A percentile compares a stretch with the other conserved stretches of the same genome.
Evolutionary conservation across 1,140 invertebrate genomes (phyloP).

Genomic region (Aphelinus atriplicis): DNA sequence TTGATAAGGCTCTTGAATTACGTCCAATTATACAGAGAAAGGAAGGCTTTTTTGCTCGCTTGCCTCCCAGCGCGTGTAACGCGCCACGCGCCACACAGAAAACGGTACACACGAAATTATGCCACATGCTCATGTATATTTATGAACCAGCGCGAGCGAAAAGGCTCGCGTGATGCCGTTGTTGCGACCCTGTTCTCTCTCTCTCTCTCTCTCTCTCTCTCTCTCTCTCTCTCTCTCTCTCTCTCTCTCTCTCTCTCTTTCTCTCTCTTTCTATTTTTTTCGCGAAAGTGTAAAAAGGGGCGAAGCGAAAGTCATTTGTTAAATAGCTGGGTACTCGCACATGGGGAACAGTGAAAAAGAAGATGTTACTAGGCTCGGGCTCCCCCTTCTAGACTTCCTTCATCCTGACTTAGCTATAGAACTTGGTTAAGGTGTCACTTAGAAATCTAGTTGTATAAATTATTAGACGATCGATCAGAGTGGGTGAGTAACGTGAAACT

Average conservation of each 20-base stretch:
- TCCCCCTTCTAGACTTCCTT: not conserved
- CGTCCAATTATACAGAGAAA: slow-evolving; percentile 28
- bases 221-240: not conserved
- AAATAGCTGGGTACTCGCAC: slow-evolving; percentile 6
- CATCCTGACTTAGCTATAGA: not conserved
- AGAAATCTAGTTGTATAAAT: too few species aligned
- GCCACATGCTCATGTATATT: slow-evolving; percentile 38
- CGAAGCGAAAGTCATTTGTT: slow-evolving; percentile 26
- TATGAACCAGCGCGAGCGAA: slow-evolving; percentile 7
- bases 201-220: slow-evolving; percentile 2
- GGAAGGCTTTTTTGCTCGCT: not conserved
- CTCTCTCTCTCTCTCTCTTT: slow-evolving; percentile 4
- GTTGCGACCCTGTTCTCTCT: not conserved
- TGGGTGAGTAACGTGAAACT: too few species aligned
- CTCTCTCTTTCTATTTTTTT: slow-evolving; percentile 13
- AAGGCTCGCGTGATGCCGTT: slow-evolving; percentile 15
- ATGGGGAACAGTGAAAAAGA: slow-evolving; percentile 1
- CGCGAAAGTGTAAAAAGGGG: slow-evolving; percentile 22
- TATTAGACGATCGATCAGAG: too few species aligned
- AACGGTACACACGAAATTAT: slow-evolving; percentile 38
- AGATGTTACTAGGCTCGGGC: slow-evolving; percentile 6
- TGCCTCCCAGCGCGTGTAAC: not conserved
- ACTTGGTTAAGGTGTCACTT: too few species aligned
- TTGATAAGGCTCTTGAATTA: slow-evolving; percentile 31
- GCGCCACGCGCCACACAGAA: not conserved